A percentile compares a stretch with the other conserved stretches of the same genome.
phyloP scores from a whole-genome alignment of 2,888 invertebrate species.

The Branchipolynoe longqiensis region DNA sequence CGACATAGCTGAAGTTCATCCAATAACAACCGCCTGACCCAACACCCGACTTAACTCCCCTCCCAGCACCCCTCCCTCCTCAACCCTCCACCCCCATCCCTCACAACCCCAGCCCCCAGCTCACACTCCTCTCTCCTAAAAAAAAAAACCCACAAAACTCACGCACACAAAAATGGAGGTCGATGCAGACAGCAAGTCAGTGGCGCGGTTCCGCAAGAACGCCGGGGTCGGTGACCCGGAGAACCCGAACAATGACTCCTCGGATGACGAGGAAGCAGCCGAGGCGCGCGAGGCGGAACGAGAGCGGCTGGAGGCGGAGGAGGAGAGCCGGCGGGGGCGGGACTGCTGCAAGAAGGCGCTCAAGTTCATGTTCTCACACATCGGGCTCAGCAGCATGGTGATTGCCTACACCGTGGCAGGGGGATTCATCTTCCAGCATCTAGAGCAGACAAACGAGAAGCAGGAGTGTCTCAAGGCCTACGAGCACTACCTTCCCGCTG shows the following conservation, averaged over 20 bases:
- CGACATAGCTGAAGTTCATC: too few relatives aligned
- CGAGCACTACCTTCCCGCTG: slow-evolving; percentile 74
- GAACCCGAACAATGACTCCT: slow-evolving; percentile 26
- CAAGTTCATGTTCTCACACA: slow-evolving; percentile 81
- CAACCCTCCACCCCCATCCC: too few relatives aligned
- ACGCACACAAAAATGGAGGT: too few relatives aligned
- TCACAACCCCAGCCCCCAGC: too few relatives aligned
- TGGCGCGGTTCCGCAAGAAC: slow-evolving; percentile 36
- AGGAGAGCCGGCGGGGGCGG: slow-evolving; percentile 25
- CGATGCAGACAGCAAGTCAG: slow-evolving; percentile 2
- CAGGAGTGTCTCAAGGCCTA: slow-evolving; percentile 77
- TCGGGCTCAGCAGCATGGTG: slow-evolving; percentile 80
- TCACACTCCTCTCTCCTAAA: too few relatives aligned
- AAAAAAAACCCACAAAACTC: too few relatives aligned
- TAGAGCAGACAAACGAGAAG: slow-evolving; percentile 81
- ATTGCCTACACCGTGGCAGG: slow-evolving; percentile 80
- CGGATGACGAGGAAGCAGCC: slow-evolving; percentile 15
- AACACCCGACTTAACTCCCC: too few relatives aligned
- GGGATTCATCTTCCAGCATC: slow-evolving; percentile 81
- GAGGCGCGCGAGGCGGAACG: slow-evolving; percentile 10
- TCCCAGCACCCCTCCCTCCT: too few relatives aligned
- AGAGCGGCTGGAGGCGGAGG: slow-evolving; percentile 9
- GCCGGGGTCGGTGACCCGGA: slow-evolving; percentile 14
- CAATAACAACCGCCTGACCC: too few relatives aligned
- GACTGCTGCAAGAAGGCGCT: slow-evolving; percentile 76